phyloP scores from a whole-genome alignment of 1,140 invertebrate species.

The Drosophila aff. region DNA sequence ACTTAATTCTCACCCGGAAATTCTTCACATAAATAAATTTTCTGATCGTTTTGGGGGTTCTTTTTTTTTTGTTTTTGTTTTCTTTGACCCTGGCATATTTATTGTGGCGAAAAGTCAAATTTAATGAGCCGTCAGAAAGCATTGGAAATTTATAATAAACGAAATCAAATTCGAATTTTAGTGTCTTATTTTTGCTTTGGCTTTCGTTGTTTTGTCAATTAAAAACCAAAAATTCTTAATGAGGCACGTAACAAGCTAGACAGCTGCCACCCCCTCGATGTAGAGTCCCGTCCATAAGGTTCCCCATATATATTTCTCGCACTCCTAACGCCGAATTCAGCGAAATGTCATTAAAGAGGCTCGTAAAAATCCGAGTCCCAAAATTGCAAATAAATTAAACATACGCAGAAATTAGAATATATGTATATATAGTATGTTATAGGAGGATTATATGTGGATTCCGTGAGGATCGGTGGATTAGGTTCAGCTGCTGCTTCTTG shows the following conservation, averaged over 20 bases:
- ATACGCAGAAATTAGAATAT: constrained; percentile 28
- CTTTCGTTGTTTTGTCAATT: constrained; percentile 65
- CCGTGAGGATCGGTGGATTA: constrained; percentile 36
- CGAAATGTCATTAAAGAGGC: constrained; percentile 73
- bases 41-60: neutral
- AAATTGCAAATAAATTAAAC: constrained; percentile 45
- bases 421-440: constrained; percentile 18
- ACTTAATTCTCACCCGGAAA: neutral
- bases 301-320: constrained; percentile 10
- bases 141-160: constrained; percentile 45
- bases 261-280: constrained; percentile 16
- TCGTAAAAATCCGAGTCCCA: constrained; percentile 67
- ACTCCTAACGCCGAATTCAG: constrained; percentile 46
- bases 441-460: constrained; percentile 34
- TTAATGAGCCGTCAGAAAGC: constrained; percentile 35
- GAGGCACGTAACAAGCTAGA: constrained; percentile 72
- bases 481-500: constrained; percentile 5
- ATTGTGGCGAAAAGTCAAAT: constrained; percentile 35
- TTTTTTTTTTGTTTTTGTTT: neutral
- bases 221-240: constrained; percentile 79
- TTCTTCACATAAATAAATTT: neutral
- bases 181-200: constrained; percentile 21
- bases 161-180: constrained; percentile 37
- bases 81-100: constrained; percentile 28
- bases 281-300: constrained; percentile 12